Percentiles rank a stretch among this genome's conserved stretches.
Conservation (phyloP, 1,140 invertebrate genomes). For the Drosophila pruinosa region DNA sequence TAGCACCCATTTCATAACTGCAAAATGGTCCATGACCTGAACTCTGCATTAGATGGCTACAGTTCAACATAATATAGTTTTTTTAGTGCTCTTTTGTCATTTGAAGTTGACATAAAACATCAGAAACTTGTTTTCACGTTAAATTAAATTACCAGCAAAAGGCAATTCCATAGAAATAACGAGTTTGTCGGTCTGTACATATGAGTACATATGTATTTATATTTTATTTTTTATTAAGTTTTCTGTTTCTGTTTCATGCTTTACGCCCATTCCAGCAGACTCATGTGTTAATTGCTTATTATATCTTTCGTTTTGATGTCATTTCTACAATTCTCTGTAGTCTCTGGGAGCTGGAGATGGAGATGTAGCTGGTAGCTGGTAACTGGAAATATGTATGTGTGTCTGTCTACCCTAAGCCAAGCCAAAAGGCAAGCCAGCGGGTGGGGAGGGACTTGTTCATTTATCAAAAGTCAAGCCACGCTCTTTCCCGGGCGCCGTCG, state of each 20-base stretch:
- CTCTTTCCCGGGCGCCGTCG: conserved; percentile 39
- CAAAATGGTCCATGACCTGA: conserved; percentile 18
- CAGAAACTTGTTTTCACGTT: conserved; percentile 69
- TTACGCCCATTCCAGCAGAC: conserved; percentile 35
- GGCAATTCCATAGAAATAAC: conserved; percentile 72
- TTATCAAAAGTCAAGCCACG: conserved; percentile 80
- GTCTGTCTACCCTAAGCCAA: conserved; percentile 8
- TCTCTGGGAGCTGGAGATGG: conserved; percentile 23
- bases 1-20: conserved; percentile 30
- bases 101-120: conserved; percentile 59
- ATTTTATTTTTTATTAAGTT: conserved; percentile 6
- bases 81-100: conserved; percentile 26
- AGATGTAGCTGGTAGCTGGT: not conserved
- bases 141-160: conserved; percentile 75
- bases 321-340: conserved; percentile 50
- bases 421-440: not conserved
- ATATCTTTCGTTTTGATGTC: conserved; percentile 76
- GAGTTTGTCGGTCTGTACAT: conserved; percentile 21
- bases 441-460: conserved; percentile 52
- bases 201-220: conserved; percentile 33
- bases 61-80: conserved; percentile 32
- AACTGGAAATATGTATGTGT: not conserved
- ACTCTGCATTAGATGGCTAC: conserved; percentile 38
- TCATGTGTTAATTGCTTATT: conserved; percentile 80
- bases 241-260: conserved; percentile 35